These are phyloP conservation scores for Macrobrachium rosenbergii DNA, from an alignment of 1,140 invertebrate species.

Conservation along the genomic window DNA sequence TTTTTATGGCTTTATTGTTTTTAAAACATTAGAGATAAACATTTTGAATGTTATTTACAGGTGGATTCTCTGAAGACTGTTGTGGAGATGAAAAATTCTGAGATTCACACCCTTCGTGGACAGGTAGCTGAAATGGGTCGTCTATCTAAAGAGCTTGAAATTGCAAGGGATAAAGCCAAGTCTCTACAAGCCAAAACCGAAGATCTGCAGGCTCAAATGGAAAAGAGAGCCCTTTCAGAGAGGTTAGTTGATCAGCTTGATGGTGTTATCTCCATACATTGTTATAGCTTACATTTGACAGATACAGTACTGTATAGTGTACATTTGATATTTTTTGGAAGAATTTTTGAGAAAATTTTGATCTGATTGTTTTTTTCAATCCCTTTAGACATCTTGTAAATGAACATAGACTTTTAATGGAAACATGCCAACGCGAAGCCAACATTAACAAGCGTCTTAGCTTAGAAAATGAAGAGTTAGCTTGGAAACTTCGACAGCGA, in stretches of 20 bases:
- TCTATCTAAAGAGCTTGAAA: conserved; percentile 74
- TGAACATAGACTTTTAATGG: conserved; percentile 80
- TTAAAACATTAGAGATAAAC: too few relatives aligned
- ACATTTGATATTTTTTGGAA: background rate
- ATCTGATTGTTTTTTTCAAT: background rate
- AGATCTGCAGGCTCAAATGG: conserved; percentile 79
- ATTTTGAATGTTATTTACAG: conserved; percentile 7
- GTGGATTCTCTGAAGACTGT: conserved; percentile 65
- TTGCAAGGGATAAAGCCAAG: conserved; percentile 73
- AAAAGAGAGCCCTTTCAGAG: conserved; percentile 71
- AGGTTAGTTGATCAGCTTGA: conserved; percentile 26
- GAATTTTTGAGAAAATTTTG: background rate
- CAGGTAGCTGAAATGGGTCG: conserved; percentile 74
- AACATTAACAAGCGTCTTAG: conserved; percentile 83
- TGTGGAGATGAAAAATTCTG: conserved; percentile 69
- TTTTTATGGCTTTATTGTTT: too few relatives aligned
- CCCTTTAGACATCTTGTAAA: conserved; percentile 68
- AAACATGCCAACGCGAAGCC: conserved; percentile 79
- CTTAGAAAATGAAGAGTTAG: conserved; percentile 87
- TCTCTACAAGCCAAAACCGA: conserved; percentile 78
- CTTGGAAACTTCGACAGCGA: conserved; percentile 78
- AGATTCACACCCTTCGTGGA: conserved; percentile 79
- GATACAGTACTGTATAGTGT: background rate
- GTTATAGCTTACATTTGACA: too few relatives aligned
- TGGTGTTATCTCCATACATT: too few relatives aligned